phyloP scores from a whole-genome alignment of 1,140 invertebrate genomes.

The Drosophila pachea region DNA sequence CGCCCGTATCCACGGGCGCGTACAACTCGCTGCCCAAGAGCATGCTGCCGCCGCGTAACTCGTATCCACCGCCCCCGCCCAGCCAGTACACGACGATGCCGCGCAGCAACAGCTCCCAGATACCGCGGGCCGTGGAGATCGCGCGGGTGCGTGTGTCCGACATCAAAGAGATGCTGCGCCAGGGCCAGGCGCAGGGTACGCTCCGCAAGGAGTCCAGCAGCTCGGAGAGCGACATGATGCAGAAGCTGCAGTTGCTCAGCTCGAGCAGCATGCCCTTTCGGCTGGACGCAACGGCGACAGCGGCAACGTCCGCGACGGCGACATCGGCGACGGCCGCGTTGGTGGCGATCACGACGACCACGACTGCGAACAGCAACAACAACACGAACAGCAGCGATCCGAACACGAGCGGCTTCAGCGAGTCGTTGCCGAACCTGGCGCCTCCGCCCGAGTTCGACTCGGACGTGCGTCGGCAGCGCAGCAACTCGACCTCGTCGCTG shows the following conservation, averaged over 20 bases:
- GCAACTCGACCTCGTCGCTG: conserved; percentile 84
- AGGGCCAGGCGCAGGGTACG: conserved; percentile 36
- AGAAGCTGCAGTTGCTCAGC: conserved; percentile 63
- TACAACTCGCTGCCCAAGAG: conserved; percentile 78
- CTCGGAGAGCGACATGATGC: conserved; percentile 72
- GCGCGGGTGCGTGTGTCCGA: conserved; percentile 72
- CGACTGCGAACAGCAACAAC: conserved; percentile 80
- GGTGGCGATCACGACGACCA: conserved; percentile 32
- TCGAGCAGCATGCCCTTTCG: conserved; percentile 69
- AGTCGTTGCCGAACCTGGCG: conserved; percentile 83
- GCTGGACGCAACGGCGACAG: conserved; percentile 46
- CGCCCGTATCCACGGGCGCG: conserved; percentile 13
- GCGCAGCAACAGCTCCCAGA: conserved; percentile 66
- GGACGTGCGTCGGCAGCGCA: conserved; percentile 66
- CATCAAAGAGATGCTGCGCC: conserved; percentile 76
- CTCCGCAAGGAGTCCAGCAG: conserved; percentile 70
- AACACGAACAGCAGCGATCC: conserved; percentile 72
- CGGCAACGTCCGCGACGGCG: too few relatives aligned
- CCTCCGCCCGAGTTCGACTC: conserved; percentile 80
- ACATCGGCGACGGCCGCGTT: too few relatives aligned
- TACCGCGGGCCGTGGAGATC: conserved; percentile 72
- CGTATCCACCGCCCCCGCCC: conserved; percentile 80
- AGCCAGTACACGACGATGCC: conserved; percentile 72
- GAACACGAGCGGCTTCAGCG: conserved; percentile 79
- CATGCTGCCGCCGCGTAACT: conserved; percentile 81